Evolutionary conservation across 2,113 vertebrate genomes (phyloP), one percentile per base, ranked within the genome.

Genomic region (Sander vitreus): DNA sequence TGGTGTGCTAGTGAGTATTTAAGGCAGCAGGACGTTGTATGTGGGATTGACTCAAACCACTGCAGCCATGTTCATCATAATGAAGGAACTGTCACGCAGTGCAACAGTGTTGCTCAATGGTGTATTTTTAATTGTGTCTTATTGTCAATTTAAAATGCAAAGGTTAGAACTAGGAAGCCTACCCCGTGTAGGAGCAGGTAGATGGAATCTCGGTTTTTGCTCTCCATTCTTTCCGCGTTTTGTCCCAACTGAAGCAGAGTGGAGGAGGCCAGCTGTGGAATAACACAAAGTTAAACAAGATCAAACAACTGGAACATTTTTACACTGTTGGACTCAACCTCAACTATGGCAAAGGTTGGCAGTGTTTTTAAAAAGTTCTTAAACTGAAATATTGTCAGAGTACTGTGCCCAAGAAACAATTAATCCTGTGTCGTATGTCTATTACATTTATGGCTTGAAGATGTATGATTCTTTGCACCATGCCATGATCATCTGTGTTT

Each of bases 121-220:
- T 57, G 69, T 19, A 9, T 23, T 62, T n/a, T 73, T 18, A 73
- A 57, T 54, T 70, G 6, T 36, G 27, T 36, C 27, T 66, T 58
- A 23, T 36, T 59, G 68, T 68, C 36, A 33, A 75, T 57, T 45
- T 69, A 0, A 50, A 79, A 74, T 66, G 27, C 19, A 13, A 53
- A 12, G 2, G 25, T 50, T 18, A 12, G n/a, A 27, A 53, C 4
- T 65, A 36, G n/a, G 4, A 53, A 51, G 9, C 93, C 78, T 94
- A 99, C 98, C 96, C 96, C 94, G 85, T 97, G 95, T 74, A 99
- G 94, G 48, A 99, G 96, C 64, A 99, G 92, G 85, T 95, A 96
- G 85, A 99, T n/a, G 6, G 98, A 97, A 71, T 98, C 98, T 70
- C 97, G 83, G 93, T 99, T 97, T 92, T 96, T 96, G 70, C 85